Base-by-base conservation (phyloP, 2,797 vertebrate genomes). In the Peromyscus attwateri region DNA sequence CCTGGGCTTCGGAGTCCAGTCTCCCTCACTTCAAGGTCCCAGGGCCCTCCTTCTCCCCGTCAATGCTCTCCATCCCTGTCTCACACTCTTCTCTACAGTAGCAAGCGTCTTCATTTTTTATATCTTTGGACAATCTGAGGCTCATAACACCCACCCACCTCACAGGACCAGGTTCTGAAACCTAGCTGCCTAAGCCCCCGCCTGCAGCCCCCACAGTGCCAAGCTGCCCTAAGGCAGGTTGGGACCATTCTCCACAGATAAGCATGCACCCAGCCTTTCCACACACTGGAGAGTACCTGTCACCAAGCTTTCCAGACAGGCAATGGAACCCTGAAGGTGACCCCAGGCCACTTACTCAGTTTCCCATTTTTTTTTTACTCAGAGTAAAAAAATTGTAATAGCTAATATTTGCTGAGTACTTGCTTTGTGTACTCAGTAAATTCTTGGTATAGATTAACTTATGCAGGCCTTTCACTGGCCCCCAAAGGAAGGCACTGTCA, bases 121-220 rank as follows among this genome's bases (percentile, higher is more conserved):
- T 52, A 8, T 90, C 75, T 90, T 52, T 23, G 34, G 46, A 55
- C 62, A 68, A 31, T 87, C 84, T n/a, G 93, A 85, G 57, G 76
- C 93, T 95, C 73, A 95, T 96, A 93, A 92, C 83, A n/a, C 94
- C 27, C 29, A 31, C 31, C 13, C 68, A 29, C 75, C 23, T 83
- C 34, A 71, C 77, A 93, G 79, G 83, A 8, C 60, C 87, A 97
- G 25, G 55, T n/a, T 8, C 83, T 95, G 95, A 91, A 95, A 96
- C 70, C 76, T 17, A 80, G 62, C 73, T 68, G 13, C 46, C 34
- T 21, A 55, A 29, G 46, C 25, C 3, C 31, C 71, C 3, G 0
- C 40, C 37, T 64, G 57, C 11, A 43, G 55, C 16, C 46, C 40
- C 9, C 6, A n/a, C 25, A 55, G 27, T 23, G 62, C 12, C 57